Base-by-base conservation (phyloP, 2,113 vertebrate genomes). In the Sinocyclocheilus maitianheensis region DNA sequence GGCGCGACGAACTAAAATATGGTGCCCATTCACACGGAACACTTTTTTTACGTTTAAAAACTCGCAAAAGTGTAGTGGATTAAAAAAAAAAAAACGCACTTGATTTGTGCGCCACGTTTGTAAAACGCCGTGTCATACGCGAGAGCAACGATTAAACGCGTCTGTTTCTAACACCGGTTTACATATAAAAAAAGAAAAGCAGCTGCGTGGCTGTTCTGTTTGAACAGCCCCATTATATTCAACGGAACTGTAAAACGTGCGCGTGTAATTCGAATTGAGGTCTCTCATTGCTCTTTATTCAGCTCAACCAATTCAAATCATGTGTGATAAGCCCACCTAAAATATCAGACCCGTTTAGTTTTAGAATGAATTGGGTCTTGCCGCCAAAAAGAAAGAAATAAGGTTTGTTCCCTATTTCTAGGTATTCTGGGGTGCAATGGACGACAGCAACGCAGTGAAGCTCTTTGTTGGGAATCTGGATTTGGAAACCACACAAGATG, bases 391-490 rank as follows among this genome's bases (percentile, higher is more conserved):
- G 26, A 58, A 85, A 58, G 40, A 78, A 77, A 83, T 83, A 58
- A 88, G 72, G 51, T 55, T 46, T 83, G 51, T 88, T 86, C 75
- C 75, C 43, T 84, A 78, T 82, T 85, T 89, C 12, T 90, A 94
- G 94, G 92, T 94, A 91, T 83, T 87, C 81, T 88, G 89, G 83
- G 90, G 86, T 91, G 91, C 86, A 88, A 91, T 89, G 92, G 93
- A 94, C 83, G 94, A 94, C 92, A 94, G 89, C 89, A 93, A 92
- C 67, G 93, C 93, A 84, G 93, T 97, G 84, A 99, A 98, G 91
- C 96, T 98, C 88, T 98, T 98, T 91, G 96, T 98, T 92, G 97
- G 97, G 40, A 98, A 98, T 77, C 96, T 98, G 89, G 96, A 97
- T 84, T 95, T 97, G 84, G 96, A 97, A 75, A 96, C 97, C 13